Evolutionary conservation across 1,140 invertebrate species (phyloP), one percentile per base, ranked within the genome.

Genomic region (Drosophila rhopaloa): DNA sequence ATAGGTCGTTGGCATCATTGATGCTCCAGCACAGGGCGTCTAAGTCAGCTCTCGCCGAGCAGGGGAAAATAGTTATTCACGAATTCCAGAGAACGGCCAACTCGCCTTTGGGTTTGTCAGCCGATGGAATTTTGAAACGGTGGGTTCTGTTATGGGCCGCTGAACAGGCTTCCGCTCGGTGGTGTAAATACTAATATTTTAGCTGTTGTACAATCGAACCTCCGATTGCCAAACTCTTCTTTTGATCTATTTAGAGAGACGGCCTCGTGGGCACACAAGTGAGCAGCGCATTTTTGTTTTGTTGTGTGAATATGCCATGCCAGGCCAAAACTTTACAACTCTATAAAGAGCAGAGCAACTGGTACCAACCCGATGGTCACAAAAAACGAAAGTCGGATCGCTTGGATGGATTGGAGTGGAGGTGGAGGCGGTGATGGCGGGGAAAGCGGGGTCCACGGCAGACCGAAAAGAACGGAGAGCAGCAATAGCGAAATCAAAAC

Each of bases 241-340:
- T 80, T 63, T 59, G 40, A 79, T 83, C 81, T 84, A 83, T 84
- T 83, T 84, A 80, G 58, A 83, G 46, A 24, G 57, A 24, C 44
- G 44, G 37, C 44, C 56, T 47, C 62, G 58, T 9, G 47, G 47
- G 27, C 14, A 8, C 19, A 48, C 46, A 27, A 10, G 24, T 14
- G 6, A 14, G 10, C 43, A 19, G 8, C n/a, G 37, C 11, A 51
- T 9, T 51, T 29, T 6, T 11, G 27, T 27, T 67, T 37, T 24
- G 24, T 4, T 24, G 24, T 24, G 24, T 24, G 24, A 24, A 24
- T 4, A 24, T 24, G 24, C 24, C 24, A 24, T 24, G 24, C 24
- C 24, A 24, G 24, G 24, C 24, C 59, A 16, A 35, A 29, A 77
- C 48, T 51, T 55, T 43, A 73, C 44, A 73, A 71, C 62, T 62